Conservation (phyloP, 2,888 invertebrate genomes). For the Amblyjoppa proteus region DNA sequence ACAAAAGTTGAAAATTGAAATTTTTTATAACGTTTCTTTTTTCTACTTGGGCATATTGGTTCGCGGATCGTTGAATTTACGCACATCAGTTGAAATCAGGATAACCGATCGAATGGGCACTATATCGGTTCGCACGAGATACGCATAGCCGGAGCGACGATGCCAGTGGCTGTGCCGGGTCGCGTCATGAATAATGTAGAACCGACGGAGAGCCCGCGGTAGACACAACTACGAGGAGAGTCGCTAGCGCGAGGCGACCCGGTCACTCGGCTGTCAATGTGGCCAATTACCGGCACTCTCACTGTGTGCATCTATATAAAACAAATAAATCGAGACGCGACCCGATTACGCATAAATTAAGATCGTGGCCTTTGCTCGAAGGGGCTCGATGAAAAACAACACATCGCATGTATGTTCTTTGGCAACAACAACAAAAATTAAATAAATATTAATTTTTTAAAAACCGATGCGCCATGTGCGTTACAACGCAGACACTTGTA, state of each 20-base stretch:
- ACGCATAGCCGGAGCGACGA: slow-evolving; percentile 17
- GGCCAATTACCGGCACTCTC: slow-evolving; percentile 75
- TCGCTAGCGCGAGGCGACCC: slow-evolving; percentile 54
- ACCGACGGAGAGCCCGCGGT: slow-evolving; percentile 36
- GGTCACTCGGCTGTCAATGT: slow-evolving; percentile 77
- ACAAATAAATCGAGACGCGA: slow-evolving; percentile 77
- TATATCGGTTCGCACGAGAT: slow-evolving; percentile 50
- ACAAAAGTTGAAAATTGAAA: not conserved
- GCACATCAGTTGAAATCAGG: slow-evolving; percentile 28
- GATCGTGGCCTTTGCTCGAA: slow-evolving; percentile 73
- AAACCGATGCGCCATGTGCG: not conserved
- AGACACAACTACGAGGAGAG: slow-evolving; percentile 55
- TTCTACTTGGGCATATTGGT: not conserved
- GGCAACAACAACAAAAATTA: not conserved
- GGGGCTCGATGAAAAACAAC: slow-evolving; percentile 14
- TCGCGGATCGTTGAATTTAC: not conserved
- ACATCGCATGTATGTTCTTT: not conserved
- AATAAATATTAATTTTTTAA: not conserved
- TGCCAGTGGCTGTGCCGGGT: slow-evolving; percentile 61
- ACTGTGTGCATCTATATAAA: slow-evolving; percentile 67
- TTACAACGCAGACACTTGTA: not conserved
- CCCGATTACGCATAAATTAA: slow-evolving; percentile 76
- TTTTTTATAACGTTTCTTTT: not conserved
- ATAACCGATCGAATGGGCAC: slow-evolving; percentile 45
- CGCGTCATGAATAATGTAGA: slow-evolving; percentile 75